Evolutionary conservation across 37 sponge, comb jelly and placozoan genomes (phyloP).

Genomic region (Aphrocallistes beatrix): DNA sequence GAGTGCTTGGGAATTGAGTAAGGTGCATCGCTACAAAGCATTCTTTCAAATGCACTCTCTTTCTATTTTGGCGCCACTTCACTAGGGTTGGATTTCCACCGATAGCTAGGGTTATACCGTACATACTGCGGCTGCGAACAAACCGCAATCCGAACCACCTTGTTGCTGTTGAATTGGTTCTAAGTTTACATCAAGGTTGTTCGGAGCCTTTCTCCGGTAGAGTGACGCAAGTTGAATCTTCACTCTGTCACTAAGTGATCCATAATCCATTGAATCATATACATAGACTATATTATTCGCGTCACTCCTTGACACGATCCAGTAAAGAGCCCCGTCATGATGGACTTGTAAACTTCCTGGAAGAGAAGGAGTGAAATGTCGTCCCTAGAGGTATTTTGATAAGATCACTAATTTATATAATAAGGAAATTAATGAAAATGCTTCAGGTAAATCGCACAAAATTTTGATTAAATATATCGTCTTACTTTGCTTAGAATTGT

Average conservation of each 20-base stretch:
- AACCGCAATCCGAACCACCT: constrained; percentile 4
- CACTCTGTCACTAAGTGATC: background rate
- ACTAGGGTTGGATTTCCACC: background rate
- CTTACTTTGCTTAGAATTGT: constrained; percentile 7
- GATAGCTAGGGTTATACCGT: background rate
- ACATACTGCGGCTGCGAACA: background rate
- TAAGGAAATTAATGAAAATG: too few relatives aligned
- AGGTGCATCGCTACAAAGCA: background rate
- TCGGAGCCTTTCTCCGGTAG: background rate
- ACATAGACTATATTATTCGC: background rate
- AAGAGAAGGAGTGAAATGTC: background rate
- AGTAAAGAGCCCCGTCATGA: background rate
- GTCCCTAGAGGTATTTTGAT: background rate
- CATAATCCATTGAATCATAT: constrained; percentile 12
- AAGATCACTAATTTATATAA: background rate
- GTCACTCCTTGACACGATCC: constrained; percentile 12
- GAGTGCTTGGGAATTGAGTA: background rate
- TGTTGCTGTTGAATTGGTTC: constrained; percentile 1
- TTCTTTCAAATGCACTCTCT: background rate
- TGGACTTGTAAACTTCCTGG: constrained; percentile 7
- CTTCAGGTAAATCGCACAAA: too few relatives aligned
- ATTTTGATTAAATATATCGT: background rate
- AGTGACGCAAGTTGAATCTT: background rate
- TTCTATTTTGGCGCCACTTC: background rate
- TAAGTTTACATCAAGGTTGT: background rate